Percentiles rank a stretch among this genome's conserved stretches.
Conservation (phyloP, 2,797 vertebrate species). For the Alfaro cultratus region DNA sequence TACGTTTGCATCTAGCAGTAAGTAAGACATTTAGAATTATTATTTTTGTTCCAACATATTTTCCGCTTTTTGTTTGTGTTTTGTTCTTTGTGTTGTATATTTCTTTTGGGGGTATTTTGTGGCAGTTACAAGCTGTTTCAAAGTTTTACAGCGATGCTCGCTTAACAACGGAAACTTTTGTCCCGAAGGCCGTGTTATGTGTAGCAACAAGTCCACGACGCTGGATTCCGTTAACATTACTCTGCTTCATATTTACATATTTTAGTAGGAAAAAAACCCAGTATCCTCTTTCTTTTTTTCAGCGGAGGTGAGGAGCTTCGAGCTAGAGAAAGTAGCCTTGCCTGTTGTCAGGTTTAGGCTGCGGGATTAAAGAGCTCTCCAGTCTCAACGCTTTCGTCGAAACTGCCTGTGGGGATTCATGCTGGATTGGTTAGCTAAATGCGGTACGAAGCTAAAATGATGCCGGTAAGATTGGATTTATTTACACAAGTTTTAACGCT, state of each 20-base stretch:
- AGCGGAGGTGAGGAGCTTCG: slow-evolving; percentile 47
- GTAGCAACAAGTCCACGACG: slow-evolving; percentile 76
- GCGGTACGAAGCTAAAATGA: slow-evolving; percentile 94
- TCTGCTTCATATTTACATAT: background rate
- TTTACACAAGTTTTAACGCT: slow-evolving; percentile 20
- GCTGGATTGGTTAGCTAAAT: slow-evolving; percentile 79
- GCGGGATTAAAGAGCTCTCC: slow-evolving; percentile 65
- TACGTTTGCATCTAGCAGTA: slow-evolving; percentile 43
- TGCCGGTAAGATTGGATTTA: slow-evolving; percentile 88
- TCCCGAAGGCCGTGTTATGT: slow-evolving; percentile 71
- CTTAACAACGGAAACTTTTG: slow-evolving; percentile 75
- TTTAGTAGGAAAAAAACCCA: background rate
- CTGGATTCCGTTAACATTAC: background rate
- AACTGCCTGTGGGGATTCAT: slow-evolving; percentile 68
- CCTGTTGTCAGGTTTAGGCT: slow-evolving; percentile 57
- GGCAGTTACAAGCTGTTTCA: slow-evolving; percentile 13
- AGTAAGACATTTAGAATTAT: slow-evolving; percentile 29
- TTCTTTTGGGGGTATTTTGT: background rate
- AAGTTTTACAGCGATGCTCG: slow-evolving; percentile 65
- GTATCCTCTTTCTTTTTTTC: slow-evolving; percentile 19
- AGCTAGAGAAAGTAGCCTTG: slow-evolving; percentile 61
- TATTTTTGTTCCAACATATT: background rate
- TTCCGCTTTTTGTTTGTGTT: background rate
- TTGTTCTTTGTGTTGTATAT: accelerated
- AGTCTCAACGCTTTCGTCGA: slow-evolving; percentile 69